These are phyloP conservation scores for Formica exsecta DNA, from an alignment of 1,140 invertebrate species.

Conservation along the genomic window DNA sequence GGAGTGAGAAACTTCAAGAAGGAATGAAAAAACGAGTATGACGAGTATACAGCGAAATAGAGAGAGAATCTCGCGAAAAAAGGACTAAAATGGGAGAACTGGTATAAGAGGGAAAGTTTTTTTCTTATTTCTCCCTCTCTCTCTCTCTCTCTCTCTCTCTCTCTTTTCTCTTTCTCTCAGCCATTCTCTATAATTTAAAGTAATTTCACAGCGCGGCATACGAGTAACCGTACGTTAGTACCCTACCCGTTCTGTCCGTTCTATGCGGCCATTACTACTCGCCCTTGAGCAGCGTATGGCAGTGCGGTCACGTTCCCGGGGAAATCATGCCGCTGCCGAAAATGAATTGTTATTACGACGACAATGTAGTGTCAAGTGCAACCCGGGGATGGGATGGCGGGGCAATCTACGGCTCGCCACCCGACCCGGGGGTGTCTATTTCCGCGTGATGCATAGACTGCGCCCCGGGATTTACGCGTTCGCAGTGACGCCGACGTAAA, in stretches of 20 bases:
- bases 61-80: neutral
- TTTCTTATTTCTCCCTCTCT: neutral
- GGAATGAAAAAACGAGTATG: neutral
- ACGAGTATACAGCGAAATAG: neutral
- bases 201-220: constrained; percentile 50
- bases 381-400: neutral
- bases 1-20: neutral
- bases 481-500: constrained; percentile 15
- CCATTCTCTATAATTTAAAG: constrained; percentile 62
- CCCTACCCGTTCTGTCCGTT: neutral
- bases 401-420: constrained; percentile 50
- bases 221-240: constrained; percentile 57
- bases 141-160: neutral
- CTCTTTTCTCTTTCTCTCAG: constrained; percentile 4
- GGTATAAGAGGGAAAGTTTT: constrained; percentile 42
- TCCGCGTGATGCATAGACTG: constrained; percentile 44
- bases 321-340: constrained; percentile 63
- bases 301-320: constrained; percentile 60
- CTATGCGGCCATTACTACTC: constrained; percentile 39
- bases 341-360: constrained; percentile 64
- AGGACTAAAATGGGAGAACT: neutral
- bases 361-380: constrained; percentile 61
- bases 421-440: constrained; percentile 42
- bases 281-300: constrained; percentile 52
- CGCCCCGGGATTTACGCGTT: constrained; percentile 36